A percentile compares a stretch with the other conserved stretches of the same genome.
Evolutionary conservation across 2,888 invertebrate species (phyloP).

Genomic region (Helicoverpa assulta): DNA sequence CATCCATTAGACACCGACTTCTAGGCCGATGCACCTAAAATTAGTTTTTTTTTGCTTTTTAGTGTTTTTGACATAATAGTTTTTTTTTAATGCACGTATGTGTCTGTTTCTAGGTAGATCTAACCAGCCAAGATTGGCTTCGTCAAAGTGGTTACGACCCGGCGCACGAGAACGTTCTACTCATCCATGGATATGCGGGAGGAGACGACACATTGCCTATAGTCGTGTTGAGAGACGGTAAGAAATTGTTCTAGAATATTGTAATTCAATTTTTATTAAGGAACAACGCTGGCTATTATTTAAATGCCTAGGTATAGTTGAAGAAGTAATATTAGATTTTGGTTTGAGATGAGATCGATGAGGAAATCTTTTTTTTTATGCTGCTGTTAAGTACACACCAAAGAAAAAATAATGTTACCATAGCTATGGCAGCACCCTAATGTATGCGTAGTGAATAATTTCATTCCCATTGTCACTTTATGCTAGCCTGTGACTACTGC

Average conservation of each 20-base stretch:
- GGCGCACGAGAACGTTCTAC: constrained; percentile 92
- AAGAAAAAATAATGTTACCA: neutral
- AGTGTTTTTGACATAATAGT: too few species aligned
- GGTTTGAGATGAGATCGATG: too few species aligned
- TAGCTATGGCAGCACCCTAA: neutral
- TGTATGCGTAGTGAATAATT: constrained; percentile 15
- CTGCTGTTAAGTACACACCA: neutral
- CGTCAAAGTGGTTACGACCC: constrained; percentile 93
- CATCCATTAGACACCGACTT: too few species aligned
- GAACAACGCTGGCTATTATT: too few species aligned
- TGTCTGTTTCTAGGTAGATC: constrained; percentile 84
- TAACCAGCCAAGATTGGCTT: constrained; percentile 93
- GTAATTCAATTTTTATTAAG: too few species aligned
- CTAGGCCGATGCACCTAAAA: too few species aligned
- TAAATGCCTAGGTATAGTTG: too few species aligned
- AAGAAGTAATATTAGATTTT: too few species aligned
- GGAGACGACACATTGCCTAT: constrained; percentile 94
- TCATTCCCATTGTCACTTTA: neutral
- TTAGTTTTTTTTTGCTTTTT: too few species aligned
- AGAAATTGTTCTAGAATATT: constrained; percentile 45
- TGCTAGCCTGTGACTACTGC: neutral
- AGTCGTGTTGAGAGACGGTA: constrained; percentile 93
- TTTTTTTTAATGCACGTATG: too few species aligned
- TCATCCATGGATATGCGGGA: constrained; percentile 95
- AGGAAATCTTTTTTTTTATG: neutral